Base-by-base conservation (phyloP, 2,797 vertebrate species). In the Danio tinwini region DNA sequence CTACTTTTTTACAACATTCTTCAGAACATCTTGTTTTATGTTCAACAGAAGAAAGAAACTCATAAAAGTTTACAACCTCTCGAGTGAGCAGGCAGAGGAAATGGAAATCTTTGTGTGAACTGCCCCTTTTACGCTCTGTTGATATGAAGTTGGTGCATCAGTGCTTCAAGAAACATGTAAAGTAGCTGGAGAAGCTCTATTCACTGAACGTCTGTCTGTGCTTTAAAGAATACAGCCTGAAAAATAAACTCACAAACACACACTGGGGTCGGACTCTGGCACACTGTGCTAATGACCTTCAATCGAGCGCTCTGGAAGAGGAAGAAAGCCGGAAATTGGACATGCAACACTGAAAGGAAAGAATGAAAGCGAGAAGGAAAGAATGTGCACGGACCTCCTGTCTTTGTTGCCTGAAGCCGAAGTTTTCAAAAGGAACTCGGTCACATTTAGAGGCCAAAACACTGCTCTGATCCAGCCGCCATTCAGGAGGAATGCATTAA, bases 401-500 rank as follows among this genome's bases (percentile, higher is more conserved):
- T 65, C 61, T 76, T 64, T 76, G 39, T 65, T 42, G 39, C 61
- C 74, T 42, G 13, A 52, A 76, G 74, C 74, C 64, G 61, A 9
- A 16, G 61, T 39, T 74, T 74, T 74, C 11, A 29, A 74, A 74
- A 74, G 21, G 58, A 62, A 39, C 21, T 17, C 45, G 6, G 55
- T 74, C 71, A 61, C 44, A 50, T 61, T 59, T 49, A 49, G 19
- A 74, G 10, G 16, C 10, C 5, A 47, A 58, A 73, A 7, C 49
- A 16, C 52, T 29, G 29, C 21, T 75, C 73, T 64, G 74, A 80
- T 74, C 77, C 71, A 59, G 4, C 17, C 45, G 47, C 69, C 71
- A 52, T 71, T 73, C 78, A 71, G 61, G 11, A 53, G 67, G 68
- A 81, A 81, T 80, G 81, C 45, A 42, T 68, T 37, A 62, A 74